These are phyloP conservation scores for Vultur gryphus DNA, from an alignment of 2,797 vertebrate genomes.

Conservation along the genomic window DNA sequence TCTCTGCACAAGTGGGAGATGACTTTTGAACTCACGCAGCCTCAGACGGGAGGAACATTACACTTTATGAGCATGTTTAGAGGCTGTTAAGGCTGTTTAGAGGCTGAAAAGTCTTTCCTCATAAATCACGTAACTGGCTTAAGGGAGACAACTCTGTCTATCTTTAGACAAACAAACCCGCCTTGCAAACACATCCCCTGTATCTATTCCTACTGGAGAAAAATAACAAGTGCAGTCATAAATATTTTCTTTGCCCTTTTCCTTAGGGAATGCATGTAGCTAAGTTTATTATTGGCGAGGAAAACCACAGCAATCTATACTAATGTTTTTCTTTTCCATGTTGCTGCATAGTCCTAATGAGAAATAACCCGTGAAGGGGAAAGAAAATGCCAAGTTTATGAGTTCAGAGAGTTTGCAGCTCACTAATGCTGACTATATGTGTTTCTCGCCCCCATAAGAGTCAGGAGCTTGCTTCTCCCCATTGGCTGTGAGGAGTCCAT, in stretches of 20 bases:
- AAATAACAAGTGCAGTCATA: not conserved
- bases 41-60: conserved; percentile 13
- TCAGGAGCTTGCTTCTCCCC: not conserved
- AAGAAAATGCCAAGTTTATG: not conserved
- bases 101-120: conserved; percentile 15
- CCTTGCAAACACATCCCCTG: not conserved
- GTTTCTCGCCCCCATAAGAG: not conserved
- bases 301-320: not conserved
- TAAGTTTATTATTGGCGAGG: not conserved
- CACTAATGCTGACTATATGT: accelerated
- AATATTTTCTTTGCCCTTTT: not conserved
- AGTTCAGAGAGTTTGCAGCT: not conserved
- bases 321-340: not conserved
- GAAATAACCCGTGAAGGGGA: not conserved
- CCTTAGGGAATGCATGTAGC: not conserved
- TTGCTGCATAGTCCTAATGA: not conserved
- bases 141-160: not conserved
- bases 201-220: not conserved
- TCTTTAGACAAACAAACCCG: not conserved
- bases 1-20: conserved; percentile 14
- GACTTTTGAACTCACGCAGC: conserved; percentile 40
- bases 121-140: conserved; percentile 14
- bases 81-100: not conserved
- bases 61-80: conserved; percentile 21
- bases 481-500: accelerated